Percentiles rank a stretch among this genome's conserved stretches.
Evolutionary conservation across 2,113 vertebrate species (phyloP).

Genomic region (Murina feae): DNA sequence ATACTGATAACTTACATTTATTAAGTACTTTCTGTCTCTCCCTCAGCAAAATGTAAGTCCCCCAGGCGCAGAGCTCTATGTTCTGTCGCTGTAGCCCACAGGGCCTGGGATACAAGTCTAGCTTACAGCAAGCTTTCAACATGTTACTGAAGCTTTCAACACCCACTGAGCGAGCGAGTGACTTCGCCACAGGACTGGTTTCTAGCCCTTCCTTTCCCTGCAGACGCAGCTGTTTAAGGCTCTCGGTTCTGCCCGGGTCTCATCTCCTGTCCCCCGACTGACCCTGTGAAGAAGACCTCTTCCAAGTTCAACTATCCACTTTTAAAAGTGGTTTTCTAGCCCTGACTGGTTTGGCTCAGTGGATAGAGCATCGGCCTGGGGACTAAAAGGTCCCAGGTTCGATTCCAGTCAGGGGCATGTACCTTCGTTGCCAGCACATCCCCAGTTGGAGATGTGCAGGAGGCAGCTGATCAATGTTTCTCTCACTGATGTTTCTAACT

Average conservation of each 20-base stretch:
- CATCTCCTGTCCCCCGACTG: background rate
- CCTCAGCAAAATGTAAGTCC: background rate
- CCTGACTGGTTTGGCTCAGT: too few relatives aligned
- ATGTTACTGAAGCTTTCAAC: background rate
- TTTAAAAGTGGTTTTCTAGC: background rate
- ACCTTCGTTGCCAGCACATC: too few relatives aligned
- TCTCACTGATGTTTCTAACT: too few relatives aligned
- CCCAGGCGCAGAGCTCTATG: background rate
- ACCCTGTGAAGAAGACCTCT: background rate
- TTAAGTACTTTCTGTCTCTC: background rate
- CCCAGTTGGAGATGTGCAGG: too few relatives aligned
- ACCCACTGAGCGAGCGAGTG: background rate
- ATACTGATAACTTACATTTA: background rate
- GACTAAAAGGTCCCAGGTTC: too few relatives aligned
- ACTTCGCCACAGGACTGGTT: background rate
- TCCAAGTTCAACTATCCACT: background rate
- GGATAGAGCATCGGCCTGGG: too few relatives aligned
- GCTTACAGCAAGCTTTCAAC: background rate
- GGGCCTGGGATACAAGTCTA: background rate
- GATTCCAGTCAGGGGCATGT: too few relatives aligned
- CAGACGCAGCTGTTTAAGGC: background rate
- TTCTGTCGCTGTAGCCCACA: background rate
- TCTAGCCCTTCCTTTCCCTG: background rate
- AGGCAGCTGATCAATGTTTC: too few relatives aligned
- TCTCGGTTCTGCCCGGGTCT: background rate